phyloP scores from a whole-genome alignment of 1,140 invertebrate genomes.

The Spodoptera frugiperda region DNA sequence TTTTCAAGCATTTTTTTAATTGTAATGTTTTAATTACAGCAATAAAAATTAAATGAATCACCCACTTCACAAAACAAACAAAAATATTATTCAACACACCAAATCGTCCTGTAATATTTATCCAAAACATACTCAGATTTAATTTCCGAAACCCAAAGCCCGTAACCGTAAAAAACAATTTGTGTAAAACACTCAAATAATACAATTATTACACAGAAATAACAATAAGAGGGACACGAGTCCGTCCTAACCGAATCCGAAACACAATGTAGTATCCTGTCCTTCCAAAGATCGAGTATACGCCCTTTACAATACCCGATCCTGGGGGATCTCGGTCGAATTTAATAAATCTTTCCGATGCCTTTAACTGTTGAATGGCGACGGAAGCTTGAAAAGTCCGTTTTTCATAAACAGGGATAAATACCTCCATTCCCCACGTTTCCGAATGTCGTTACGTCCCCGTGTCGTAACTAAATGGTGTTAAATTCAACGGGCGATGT shows the following conservation, averaged over 20 bases:
- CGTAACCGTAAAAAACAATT: slow-evolving; percentile 32
- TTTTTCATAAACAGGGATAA: slow-evolving; percentile 50
- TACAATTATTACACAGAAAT: slow-evolving; percentile 27
- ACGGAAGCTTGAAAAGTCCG: slow-evolving; percentile 42
- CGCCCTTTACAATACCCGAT: slow-evolving; percentile 42
- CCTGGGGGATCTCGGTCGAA: slow-evolving; percentile 41
- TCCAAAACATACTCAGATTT: slow-evolving; percentile 8
- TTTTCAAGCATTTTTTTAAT: too few relatives aligned
- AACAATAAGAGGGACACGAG: slow-evolving; percentile 20
- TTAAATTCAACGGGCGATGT: slow-evolving; percentile 23
- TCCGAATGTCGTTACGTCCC: slow-evolving; percentile 40
- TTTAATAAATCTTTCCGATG: slow-evolving; percentile 58
- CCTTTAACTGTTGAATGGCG: slow-evolving; percentile 43
- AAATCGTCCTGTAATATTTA: neutral
- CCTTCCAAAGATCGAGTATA: neutral
- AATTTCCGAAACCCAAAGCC: neutral
- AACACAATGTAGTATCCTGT: neutral
- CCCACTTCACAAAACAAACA: too few relatives aligned
- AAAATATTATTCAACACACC: too few relatives aligned
- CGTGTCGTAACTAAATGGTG: slow-evolving; percentile 28
- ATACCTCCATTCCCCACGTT: slow-evolving; percentile 54
- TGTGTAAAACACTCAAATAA: slow-evolving; percentile 28
- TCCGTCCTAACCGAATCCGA: neutral
- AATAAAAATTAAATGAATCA: too few relatives aligned
- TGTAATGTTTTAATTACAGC: too few relatives aligned